Base-by-base conservation (phyloP, 1,140 invertebrate species). In the Trinorchestia longiramus region DNA sequence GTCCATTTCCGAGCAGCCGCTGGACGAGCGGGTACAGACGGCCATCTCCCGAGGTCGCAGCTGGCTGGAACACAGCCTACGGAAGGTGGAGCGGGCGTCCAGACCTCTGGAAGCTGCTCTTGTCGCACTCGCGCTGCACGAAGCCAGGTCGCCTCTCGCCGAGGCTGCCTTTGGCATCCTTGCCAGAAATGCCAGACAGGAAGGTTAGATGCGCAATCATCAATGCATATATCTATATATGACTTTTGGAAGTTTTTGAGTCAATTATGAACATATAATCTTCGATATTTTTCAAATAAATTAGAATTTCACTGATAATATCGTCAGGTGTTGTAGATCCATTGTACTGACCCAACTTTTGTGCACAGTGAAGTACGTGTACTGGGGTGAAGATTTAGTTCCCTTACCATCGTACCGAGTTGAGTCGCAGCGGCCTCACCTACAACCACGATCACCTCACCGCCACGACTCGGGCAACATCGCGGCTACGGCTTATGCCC, bases 401-500 rank as follows among this genome's bases (percentile, higher is more conserved):
- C 98, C 99, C 0, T 97, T 98, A 91, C 98, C 98, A 44, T 99
- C 98, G 0, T 98, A 98, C 45, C 99, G 99, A 97, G 98, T 98
- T 96, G 99, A 99, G 97, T 99, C 99, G 97, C 99, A 99, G 97
- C 98, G 99, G 97, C 98, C 98, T 0, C 99, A 99, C 97, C 97
- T 98, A 0, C 97, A 99, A n/a, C 99, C 99, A 0, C 98, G 99
- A 0, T 97, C 99, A 95, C 98, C 98, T 0, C 98, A 99, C 97
- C 98, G 98, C 96, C 99, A 99, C 97, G 99, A 99, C 97, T 98
- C 98, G 0, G 98, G 98, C 97, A 99, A 99, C 97, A 98, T 99
- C 47, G 99, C 99, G 97, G 98, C 99, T 0, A 99, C 99, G 0
- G 98, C 99, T 0, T 99, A 99, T 97, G 99, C 98, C 3, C 97